Evolutionary conservation across 2,113 vertebrate species (phyloP).

Genomic region (Pseudolaguvia tuberculata): DNA sequence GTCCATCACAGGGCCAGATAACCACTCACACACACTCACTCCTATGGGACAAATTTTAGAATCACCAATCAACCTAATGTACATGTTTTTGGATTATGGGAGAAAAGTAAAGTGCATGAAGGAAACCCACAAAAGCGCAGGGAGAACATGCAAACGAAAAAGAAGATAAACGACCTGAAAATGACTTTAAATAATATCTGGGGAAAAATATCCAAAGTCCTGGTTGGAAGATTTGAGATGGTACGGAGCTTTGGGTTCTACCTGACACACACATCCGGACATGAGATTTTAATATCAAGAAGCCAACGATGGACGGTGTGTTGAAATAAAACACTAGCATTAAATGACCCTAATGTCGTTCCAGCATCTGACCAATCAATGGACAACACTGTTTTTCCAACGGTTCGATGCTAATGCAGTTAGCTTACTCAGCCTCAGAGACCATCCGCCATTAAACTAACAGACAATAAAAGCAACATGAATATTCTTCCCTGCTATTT

Average conservation of each 20-base stretch:
- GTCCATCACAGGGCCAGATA: no score
- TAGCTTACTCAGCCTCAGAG: conserved; percentile 60
- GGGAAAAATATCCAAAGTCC: neutral
- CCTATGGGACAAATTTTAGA: no score
- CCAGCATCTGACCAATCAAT: conserved; percentile 55
- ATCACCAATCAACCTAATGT: no score
- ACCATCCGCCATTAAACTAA: conserved; percentile 36
- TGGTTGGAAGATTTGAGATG: no score
- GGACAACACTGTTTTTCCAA: conserved; percentile 61
- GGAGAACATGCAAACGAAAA: no score
- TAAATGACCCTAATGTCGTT: conserved; percentile 56
- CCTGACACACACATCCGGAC: neutral
- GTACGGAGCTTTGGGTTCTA: neutral
- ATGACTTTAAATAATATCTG: neutral
- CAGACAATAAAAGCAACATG: conserved; percentile 43
- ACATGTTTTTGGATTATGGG: no score
- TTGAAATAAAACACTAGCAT: conserved; percentile 58
- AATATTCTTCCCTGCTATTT: conserved; percentile 30
- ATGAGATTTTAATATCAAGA: neutral
- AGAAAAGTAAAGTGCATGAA: no score
- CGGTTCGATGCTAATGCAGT: conserved; percentile 69
- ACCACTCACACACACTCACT: no score
- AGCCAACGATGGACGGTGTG: conserved; percentile 12
- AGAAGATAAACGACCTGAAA: no score
- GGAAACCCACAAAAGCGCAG: no score